These are phyloP conservation scores for Netelia virgata DNA, from an alignment of 2,888 invertebrate genomes.

Conservation along the genomic window DNA sequence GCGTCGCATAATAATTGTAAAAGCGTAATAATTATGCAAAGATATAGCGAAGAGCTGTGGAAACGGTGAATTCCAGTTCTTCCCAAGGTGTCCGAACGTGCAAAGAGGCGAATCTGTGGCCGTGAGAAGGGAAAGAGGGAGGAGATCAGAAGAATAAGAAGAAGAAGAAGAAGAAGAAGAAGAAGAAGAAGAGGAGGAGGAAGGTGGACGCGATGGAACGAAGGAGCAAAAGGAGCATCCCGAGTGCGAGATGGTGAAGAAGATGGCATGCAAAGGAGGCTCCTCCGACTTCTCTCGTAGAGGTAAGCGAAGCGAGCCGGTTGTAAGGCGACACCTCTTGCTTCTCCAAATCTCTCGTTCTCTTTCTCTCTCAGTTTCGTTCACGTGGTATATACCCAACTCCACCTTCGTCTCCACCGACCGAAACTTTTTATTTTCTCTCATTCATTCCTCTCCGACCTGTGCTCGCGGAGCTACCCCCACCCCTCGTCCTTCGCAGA, in stretches of 20 bases:
- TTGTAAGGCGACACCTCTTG: slow-evolving; percentile 85
- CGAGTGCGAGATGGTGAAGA: slow-evolving; percentile 83
- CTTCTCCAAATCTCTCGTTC: slow-evolving; percentile 80
- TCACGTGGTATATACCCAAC: slow-evolving; percentile 51
- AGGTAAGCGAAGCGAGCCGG: slow-evolving; percentile 83
- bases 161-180: slow-evolving; percentile 71
- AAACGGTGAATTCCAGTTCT: slow-evolving; percentile 65
- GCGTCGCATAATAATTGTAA: slow-evolving; percentile 62
- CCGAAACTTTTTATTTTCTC: slow-evolving; percentile 67
- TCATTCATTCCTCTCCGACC: slow-evolving; percentile 68
- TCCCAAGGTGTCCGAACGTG: slow-evolving; percentile 52
- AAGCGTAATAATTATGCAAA: slow-evolving; percentile 83
- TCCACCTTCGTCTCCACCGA: slow-evolving; percentile 63
- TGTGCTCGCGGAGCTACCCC: slow-evolving; percentile 64
- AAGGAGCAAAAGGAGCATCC: slow-evolving; percentile 79
- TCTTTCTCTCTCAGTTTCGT: slow-evolving; percentile 63
- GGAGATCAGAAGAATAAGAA: slow-evolving; percentile 63
- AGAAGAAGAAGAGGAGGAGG: slow-evolving; percentile 73
- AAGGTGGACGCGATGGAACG: slow-evolving; percentile 74
- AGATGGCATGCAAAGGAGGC: slow-evolving; percentile 85
- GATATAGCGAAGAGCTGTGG: slow-evolving; percentile 67
- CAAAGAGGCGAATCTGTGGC: slow-evolving; percentile 54
- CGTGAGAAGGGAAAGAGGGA: slow-evolving; percentile 58
- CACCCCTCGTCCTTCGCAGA: slow-evolving; percentile 47
- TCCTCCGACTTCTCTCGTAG: slow-evolving; percentile 76